Percentiles rank a stretch among this genome's conserved stretches.
Evolutionary conservation across 2,113 vertebrate species (phyloP).

Genomic region (Phodopus roborovskii): DNA sequence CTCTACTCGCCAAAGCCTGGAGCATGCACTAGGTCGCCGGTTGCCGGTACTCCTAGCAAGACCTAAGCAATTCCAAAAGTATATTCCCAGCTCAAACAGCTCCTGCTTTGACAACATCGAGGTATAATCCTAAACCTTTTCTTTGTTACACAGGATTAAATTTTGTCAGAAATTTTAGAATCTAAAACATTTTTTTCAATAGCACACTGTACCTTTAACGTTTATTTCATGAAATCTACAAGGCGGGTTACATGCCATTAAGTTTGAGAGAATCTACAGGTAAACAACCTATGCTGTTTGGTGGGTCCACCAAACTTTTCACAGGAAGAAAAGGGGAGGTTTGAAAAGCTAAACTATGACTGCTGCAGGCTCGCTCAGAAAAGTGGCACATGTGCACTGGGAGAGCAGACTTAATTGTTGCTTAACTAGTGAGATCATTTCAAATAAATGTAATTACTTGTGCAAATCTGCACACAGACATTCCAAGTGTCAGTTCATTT

Average conservation of each 20-base stretch:
- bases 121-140: background rate
- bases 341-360: background rate
- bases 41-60: background rate
- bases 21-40: background rate
- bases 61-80: background rate
- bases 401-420: background rate
- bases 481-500: constrained; percentile 57
- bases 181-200: background rate
- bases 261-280: background rate
- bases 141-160: background rate
- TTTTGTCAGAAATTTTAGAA: background rate
- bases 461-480: constrained; percentile 75
- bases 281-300: background rate
- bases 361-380: background rate
- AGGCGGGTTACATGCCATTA: background rate
- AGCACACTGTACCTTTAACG: background rate
- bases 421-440: constrained; percentile 65
- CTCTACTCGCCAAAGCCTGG: background rate
- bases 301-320: background rate
- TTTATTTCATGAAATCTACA: constrained; percentile 7
- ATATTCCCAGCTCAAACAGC: background rate
- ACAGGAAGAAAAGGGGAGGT: background rate
- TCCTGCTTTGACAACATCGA: background rate
- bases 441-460: constrained; percentile 74
- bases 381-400: constrained; percentile 57